Evolutionary conservation across 2,888 invertebrate genomes (phyloP), one percentile per base, ranked within the genome.

Genomic region (Drosophila fungiperda): DNA sequence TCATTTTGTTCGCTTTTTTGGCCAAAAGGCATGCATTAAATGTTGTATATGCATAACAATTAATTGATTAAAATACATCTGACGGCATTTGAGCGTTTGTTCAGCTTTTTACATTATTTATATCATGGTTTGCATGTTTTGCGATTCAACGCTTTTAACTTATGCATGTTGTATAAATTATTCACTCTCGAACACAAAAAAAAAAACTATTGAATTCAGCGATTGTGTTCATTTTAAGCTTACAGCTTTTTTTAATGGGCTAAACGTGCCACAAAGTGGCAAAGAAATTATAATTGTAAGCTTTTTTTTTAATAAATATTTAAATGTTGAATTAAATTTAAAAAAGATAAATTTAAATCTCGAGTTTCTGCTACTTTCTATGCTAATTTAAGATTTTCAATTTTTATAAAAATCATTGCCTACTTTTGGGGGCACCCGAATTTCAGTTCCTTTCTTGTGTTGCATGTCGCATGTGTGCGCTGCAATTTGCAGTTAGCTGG

Each of bases 351-450:
- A 45, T 23, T 45, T 15, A 0, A 23, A 15, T 3, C 1, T 4
- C 15, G 15, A 23, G 3, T 29, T 11, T 0, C 11, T n/a, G 2
- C 9, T 3, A 6, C 6, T n/a, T 6, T 6, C 29, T 11, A 6
- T 17, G 48, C 12, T 7, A 23, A 23, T 48, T 2, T 11, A 26
- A 3, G 20, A 8, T 20, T 9, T 26, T 17, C 1, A 9, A 17
- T 20, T 12, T 17, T 38, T 2, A 17, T 17, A 17, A 38, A 38
- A 38, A 38, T 8, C 8, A 15, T 68, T 67, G 83, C 76, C 60
- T 72, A 68, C 67, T 68, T 68, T 79, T 68, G 33, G 57, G 87
- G 52, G 75, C 71, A 42, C 32, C 40, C 42, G 5, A 32, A 60
- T 59, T 78, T 50, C 23, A 59, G 29, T 64, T 60, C 45, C 42